phyloP scores from a whole-genome alignment of 2,797 vertebrate genomes.

The Chelonia mydas region DNA sequence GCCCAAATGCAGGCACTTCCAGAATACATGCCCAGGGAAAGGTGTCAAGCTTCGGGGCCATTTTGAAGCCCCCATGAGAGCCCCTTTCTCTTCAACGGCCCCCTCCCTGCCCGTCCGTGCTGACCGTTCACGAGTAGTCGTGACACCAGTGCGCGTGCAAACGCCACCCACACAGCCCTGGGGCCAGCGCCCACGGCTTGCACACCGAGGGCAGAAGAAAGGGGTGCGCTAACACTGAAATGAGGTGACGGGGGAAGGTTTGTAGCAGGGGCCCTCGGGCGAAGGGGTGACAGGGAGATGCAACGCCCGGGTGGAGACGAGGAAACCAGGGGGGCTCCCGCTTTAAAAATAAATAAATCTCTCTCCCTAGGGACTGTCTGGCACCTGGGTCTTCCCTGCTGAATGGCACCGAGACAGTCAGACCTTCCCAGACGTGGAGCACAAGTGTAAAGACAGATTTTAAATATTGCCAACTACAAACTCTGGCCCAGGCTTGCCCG shows the following conservation, averaged over 20 bases:
- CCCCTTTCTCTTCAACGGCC: background rate
- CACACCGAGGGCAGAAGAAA: too few relatives aligned
- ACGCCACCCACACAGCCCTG: too few relatives aligned
- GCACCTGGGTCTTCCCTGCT: too few relatives aligned
- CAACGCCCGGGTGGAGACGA: background rate
- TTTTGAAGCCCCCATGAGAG: background rate
- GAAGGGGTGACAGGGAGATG: background rate
- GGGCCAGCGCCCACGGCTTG: too few relatives aligned
- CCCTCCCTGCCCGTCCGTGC: background rate
- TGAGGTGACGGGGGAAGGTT: background rate
- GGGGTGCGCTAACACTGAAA: fast-evolving
- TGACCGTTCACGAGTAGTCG: background rate
- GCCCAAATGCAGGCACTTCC: too few relatives aligned
- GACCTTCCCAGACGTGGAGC: background rate
- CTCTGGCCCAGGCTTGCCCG: too few relatives aligned
- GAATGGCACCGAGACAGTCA: background rate
- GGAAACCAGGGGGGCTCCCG: background rate
- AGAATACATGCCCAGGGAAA: background rate
- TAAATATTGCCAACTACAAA: background rate
- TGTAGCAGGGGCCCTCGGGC: background rate
- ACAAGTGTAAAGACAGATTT: background rate
- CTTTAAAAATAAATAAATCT: too few relatives aligned
- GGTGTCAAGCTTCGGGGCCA: too few relatives aligned
- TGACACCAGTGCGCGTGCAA: background rate
- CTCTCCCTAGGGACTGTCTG: background rate